Evolutionary conservation across 2,113 vertebrate genomes (phyloP).

Genomic region (Hydrochoerus hydrochaeris): DNA sequence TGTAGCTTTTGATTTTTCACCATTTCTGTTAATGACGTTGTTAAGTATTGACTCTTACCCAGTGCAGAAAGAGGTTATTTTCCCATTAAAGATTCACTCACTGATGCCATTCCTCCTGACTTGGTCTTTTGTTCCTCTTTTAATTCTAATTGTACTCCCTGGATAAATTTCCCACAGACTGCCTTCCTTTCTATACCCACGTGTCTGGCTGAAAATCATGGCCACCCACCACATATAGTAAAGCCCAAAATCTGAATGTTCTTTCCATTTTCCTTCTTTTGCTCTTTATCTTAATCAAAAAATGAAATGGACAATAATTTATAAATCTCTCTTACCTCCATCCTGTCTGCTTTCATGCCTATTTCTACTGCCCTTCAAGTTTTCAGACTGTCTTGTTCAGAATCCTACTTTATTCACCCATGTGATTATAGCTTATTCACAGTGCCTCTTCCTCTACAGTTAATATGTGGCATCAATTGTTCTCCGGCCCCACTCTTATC

Average conservation of each 20-base stretch:
- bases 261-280: slow-evolving; percentile 13
- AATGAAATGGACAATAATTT: not conserved
- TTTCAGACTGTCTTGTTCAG: not conserved
- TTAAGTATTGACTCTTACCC: not conserved
- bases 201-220: not conserved
- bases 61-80: not conserved
- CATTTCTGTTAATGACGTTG: not conserved
- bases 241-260: not conserved
- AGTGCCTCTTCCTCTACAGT: not conserved
- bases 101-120: not conserved
- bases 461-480: not conserved
- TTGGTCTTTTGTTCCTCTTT: not conserved
- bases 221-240: not conserved
- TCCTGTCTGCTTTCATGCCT: not conserved
- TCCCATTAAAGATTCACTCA: not conserved
- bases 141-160: not conserved
- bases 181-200: not conserved
- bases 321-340: not conserved
- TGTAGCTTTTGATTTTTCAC: not conserved
- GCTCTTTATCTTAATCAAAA: not conserved
- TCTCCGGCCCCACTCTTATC: not conserved
- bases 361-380: not conserved
- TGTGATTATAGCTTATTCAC: not conserved
- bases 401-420: not conserved
- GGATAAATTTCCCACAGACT: not conserved